Conservation (phyloP, 1,140 invertebrate species). For the Lycorma delicatula region DNA sequence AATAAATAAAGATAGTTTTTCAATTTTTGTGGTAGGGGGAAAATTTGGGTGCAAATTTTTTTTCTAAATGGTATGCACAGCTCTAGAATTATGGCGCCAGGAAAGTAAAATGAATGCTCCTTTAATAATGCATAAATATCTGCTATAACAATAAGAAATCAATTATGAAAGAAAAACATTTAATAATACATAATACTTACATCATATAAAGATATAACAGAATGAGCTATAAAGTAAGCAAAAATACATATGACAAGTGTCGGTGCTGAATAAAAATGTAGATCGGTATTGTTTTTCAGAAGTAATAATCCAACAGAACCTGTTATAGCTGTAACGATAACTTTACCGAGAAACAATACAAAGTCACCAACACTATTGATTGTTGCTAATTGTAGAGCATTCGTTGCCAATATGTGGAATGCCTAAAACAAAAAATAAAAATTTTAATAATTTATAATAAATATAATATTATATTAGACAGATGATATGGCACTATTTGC, state of each 20-base stretch:
- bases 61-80: no score
- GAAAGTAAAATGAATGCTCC: no score
- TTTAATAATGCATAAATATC: no score
- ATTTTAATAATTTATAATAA: no score
- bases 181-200: conserved; percentile 44
- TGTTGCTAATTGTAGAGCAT: conserved; percentile 79
- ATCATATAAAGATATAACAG: conserved; percentile 88
- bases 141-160: no score
- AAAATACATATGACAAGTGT: conserved; percentile 81
- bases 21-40: no score
- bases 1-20: no score
- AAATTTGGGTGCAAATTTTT: no score
- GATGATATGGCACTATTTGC: no score
- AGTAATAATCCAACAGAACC: conserved; percentile 63
- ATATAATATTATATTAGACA: no score
- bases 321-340: conserved; percentile 71
- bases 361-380: conserved; percentile 93
- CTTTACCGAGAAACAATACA: conserved; percentile 86
- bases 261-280: conserved; percentile 78
- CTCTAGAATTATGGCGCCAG: no score
- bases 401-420: conserved; percentile 72
- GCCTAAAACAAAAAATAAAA: conserved; percentile 61
- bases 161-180: no score
- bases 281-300: conserved; percentile 57
- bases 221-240: conserved; percentile 87